Evolutionary conservation across 2,888 invertebrate genomes (phyloP).

Genomic region (Lycophotia porphyrea): DNA sequence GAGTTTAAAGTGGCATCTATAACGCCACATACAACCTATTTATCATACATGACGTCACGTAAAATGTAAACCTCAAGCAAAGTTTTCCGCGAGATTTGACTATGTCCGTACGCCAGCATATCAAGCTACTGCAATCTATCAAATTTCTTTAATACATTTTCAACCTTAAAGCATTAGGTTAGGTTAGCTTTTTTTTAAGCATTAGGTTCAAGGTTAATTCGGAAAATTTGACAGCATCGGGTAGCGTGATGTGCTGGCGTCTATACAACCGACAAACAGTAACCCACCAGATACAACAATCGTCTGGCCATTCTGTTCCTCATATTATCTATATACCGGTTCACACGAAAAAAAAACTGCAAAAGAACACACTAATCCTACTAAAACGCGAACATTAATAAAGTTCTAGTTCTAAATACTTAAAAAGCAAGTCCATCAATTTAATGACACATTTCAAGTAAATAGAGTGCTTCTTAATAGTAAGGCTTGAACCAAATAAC

Average conservation of each 20-base stretch:
- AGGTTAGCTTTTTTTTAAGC: too few species aligned
- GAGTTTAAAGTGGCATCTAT: too few species aligned
- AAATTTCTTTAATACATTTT: too few species aligned
- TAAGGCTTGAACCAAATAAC: constrained; percentile 43
- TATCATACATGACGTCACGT: background rate
- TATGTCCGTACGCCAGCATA: too few species aligned
- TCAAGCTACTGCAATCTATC: too few species aligned
- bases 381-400: constrained; percentile 7
- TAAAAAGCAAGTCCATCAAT: constrained; percentile 26
- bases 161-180: too few species aligned
- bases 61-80: background rate
- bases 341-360: background rate
- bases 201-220: too few species aligned
- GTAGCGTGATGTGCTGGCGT: too few species aligned
- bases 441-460: constrained; percentile 42
- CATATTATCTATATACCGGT: background rate
- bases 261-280: background rate
- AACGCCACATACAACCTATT: background rate
- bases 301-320: background rate
- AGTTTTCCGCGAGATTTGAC: background rate
- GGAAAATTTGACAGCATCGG: too few species aligned
- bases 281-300: background rate
- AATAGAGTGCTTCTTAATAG: constrained; percentile 44
- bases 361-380: background rate
- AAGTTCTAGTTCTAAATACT: constrained; percentile 32